Base-by-base conservation (phyloP, 64 coral and sea anemone genomes). In the Stylophora pistillata region DNA sequence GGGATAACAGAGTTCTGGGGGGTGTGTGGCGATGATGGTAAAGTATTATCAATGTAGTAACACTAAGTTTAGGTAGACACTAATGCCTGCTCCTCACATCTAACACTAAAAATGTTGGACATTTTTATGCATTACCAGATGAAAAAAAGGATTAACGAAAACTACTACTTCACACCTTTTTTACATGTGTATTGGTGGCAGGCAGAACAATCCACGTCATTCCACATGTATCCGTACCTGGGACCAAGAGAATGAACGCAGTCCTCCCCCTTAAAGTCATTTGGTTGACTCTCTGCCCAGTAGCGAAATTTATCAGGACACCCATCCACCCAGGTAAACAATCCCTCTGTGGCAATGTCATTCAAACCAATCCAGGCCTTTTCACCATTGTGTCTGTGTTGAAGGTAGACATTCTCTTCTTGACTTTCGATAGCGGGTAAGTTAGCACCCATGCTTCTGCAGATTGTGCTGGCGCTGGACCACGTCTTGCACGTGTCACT, bases 361-460 rank as follows among this genome's bases (percentile, higher is more conserved):
- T 93, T 93, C 56, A 93, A 87, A 37, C 91, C 91, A 28, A 92
- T 87, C 91, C 91, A 92, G 4, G 91, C 91, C 62, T 58, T 92
- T 12, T 86, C 85, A 74, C 91, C 91, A 47, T 92, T 92, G 66
- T 92, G 91, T 53, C 68, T 77, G 58, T 86, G 91, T 76, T 92
- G 91, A 25, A 92, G 29, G 74, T 72, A 92, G 15, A 92, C 91
- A 31, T 92, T 94, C 72, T 94, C 92, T 37, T 94, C 92, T 61
- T 94, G 92, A 77, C 78, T 94, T 37, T 94, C 92, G 72, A 94
- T 65, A 14, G 79, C 86, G 16, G 76, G 55, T 53, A 88, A 57
- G 10, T 81, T 92, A 81, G 85, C 65, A 0, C 76, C 76, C 76
- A 81, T 57, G 55, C 47, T 30, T 30, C 85, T 55, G 56, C 91